A percentile compares a stretch with the other conserved stretches of the same genome.
Evolutionary conservation across 2,797 vertebrate genomes (phyloP).

Genomic region (Heteromormyrus szaboi): DNA sequence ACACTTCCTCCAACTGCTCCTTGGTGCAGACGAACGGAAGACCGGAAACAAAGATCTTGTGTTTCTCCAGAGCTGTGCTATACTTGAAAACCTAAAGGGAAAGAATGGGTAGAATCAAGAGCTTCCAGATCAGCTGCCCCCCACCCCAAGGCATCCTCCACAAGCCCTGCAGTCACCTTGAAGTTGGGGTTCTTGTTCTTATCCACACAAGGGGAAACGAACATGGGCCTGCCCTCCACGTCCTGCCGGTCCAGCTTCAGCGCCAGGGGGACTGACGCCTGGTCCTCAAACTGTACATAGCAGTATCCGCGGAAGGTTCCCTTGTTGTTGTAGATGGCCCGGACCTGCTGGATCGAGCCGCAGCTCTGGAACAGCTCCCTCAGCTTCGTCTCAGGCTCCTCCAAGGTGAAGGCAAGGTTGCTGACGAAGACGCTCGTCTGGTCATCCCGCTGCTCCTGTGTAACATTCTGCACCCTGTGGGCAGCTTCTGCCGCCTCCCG

Average conservation of each 20-base stretch:
- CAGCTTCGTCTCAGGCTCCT: conserved; percentile 73
- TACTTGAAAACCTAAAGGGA: conserved; percentile 81
- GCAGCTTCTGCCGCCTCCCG: conserved; percentile 41
- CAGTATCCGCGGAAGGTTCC: conserved; percentile 85
- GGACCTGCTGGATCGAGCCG: conserved; percentile 73
- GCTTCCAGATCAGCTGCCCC: background rate
- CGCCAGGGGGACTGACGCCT: conserved; percentile 64
- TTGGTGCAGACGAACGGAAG: conserved; percentile 85
- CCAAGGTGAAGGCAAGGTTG: conserved; percentile 81
- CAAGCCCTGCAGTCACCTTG: conserved; percentile 65
- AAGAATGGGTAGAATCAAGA: background rate
- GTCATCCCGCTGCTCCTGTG: conserved; percentile 74
- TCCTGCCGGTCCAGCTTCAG: conserved; percentile 75
- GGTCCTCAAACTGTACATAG: conserved; percentile 81
- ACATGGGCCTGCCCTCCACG: conserved; percentile 87
- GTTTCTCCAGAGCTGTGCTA: conserved; percentile 84
- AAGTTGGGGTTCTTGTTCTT: conserved; percentile 93
- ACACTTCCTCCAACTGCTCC: conserved; percentile 79
- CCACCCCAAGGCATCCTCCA: background rate
- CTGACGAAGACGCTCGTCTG: conserved; percentile 83
- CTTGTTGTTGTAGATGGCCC: conserved; percentile 71
- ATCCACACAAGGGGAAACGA: conserved; percentile 90
- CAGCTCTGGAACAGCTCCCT: conserved; percentile 72
- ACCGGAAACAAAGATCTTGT: conserved; percentile 92
- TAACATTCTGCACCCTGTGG: conserved; percentile 53